These are phyloP conservation scores for Mus pahari DNA, from an alignment of 2,113 vertebrate species.

Conservation along the genomic window DNA sequence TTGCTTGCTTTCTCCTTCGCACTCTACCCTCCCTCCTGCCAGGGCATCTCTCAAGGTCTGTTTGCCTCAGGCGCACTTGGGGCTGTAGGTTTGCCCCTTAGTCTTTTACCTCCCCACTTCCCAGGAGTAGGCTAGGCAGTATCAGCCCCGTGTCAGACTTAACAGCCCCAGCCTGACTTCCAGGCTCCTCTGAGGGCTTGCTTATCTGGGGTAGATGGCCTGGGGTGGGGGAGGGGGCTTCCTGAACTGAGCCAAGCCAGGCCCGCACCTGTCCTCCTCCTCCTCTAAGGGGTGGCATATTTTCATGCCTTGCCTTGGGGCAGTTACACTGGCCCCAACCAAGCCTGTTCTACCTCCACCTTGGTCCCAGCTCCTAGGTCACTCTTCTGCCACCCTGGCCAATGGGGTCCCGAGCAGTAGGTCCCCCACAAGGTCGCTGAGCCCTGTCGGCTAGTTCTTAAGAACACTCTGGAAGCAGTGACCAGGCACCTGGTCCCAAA, in stretches of 20 bases:
- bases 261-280: background rate
- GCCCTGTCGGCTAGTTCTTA: background rate
- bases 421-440: background rate
- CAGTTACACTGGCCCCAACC: background rate
- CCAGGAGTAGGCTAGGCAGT: background rate
- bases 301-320: background rate
- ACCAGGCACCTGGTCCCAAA: background rate
- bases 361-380: background rate
- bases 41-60: background rate
- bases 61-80: background rate
- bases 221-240: background rate
- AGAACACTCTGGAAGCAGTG: background rate
- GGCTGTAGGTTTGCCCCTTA: background rate
- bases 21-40: background rate
- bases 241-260: background rate
- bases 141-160: no score
- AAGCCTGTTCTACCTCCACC: accelerated
- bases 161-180: background rate
- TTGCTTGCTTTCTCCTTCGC: background rate
- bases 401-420: background rate
- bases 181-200: background rate
- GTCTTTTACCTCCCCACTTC: slow-evolving; percentile 9
- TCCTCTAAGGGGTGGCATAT: accelerated
- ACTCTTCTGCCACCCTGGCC: background rate
- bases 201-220: background rate